Conservation (phyloP, 2,113 vertebrate genomes). For the Erpornis zantholeuca region DNA sequence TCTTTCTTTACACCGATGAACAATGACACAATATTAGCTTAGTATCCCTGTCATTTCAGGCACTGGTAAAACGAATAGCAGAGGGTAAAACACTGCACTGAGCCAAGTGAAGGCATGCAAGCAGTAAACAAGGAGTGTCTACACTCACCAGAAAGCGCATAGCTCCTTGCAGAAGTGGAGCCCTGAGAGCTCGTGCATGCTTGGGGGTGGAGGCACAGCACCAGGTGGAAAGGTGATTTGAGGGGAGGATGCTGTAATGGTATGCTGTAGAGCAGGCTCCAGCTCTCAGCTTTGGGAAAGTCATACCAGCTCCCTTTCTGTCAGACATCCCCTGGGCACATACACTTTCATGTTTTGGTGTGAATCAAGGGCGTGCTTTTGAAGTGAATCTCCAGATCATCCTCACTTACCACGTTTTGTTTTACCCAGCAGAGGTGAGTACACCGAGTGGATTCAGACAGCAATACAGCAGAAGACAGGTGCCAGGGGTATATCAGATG, state of each 20-base stretch:
- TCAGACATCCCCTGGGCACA: neutral
- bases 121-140: neutral
- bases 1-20: neutral
- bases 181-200: neutral
- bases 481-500: neutral
- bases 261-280: neutral
- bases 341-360: neutral
- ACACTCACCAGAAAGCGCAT: neutral
- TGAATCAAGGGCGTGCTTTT: neutral
- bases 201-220: neutral
- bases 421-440: neutral
- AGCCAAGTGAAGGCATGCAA: neutral
- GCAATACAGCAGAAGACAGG: neutral
- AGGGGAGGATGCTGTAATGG: neutral
- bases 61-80: neutral
- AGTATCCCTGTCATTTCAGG: neutral
- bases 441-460: neutral
- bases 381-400: neutral
- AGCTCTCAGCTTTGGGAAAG: neutral
- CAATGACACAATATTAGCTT: neutral
- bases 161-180: neutral
- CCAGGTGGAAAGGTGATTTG: neutral
- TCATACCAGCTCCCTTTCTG: neutral
- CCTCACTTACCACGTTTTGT: neutral
- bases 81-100: neutral